Evolutionary conservation across 2,797 vertebrate species (phyloP), one percentile per base, ranked within the genome.

Genomic region (Sebastes taczanowskii): DNA sequence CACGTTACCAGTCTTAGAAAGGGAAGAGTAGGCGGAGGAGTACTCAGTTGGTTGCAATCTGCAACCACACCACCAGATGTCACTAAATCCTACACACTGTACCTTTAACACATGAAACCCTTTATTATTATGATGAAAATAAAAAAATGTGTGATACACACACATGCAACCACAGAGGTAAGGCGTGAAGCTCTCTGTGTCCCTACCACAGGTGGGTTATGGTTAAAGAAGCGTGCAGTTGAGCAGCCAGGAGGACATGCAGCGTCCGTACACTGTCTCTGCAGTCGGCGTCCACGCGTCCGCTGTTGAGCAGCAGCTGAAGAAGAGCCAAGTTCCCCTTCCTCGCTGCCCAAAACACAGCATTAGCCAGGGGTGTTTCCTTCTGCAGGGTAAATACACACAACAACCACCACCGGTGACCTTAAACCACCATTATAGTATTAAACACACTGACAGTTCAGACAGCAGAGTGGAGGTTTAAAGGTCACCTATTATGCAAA

Each of bases 291-390:
- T 99, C 98, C 90, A 99, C 97, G 9, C 98, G 97, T 3, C 98
- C 98, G 1, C 98, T 99, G 96, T 99, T 98, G 86, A 99, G 92
- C 89, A 99, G 95, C 90, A 99, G 95, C 91, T 98, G 97, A 88
- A 99, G 97, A 16, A 99, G 95, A 25, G 97, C 96, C 96, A 98
- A 83, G 94, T 99, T 99, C 90, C 98, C 98, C 91, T 96, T 98
- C 81, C 97, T 96, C 0, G 97, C 97, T 81, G 98, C 98, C 98
- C 98, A 99, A 92, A 99, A 99, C 6, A 97, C 97, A 38, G 98
- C 98, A 52, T 99, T 99, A 92, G 98, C 97, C 49, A 99, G 96
- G 7, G 98, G 98, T 14, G 98, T 99, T 95, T 99, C 98, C 95
- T 99, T 99, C 98, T 99, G 96, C 82, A 77, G 82, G 64, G 78